A percentile compares a stretch with the other conserved stretches of the same genome.
phyloP scores from a whole-genome alignment of 2,113 vertebrate species.

The Heloderma charlesbogerti region DNA sequence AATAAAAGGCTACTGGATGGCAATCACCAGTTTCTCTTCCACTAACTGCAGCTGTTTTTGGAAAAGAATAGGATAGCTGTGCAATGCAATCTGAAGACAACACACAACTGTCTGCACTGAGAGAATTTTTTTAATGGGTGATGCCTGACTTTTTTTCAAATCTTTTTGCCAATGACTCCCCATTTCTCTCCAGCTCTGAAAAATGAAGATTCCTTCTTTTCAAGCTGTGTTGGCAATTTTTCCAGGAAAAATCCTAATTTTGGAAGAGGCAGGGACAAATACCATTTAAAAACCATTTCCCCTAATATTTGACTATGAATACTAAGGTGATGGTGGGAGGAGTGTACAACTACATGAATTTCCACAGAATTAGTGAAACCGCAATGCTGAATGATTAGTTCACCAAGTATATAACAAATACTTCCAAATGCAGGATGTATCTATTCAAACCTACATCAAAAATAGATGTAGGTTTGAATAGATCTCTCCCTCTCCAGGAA shows the following conservation, averaged over 20 bases:
- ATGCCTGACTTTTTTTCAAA: not conserved
- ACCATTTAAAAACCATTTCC: not conserved
- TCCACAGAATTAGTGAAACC: not conserved
- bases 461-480: too few species aligned
- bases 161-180: not conserved
- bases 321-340: not conserved
- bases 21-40: not conserved
- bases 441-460: not conserved
- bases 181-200: not conserved
- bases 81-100: not conserved
- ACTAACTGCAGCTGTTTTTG: not conserved
- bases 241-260: not conserved
- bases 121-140: not conserved
- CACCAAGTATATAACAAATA: not conserved
- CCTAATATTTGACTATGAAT: not conserved
- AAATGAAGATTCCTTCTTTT: not conserved
- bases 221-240: not conserved
- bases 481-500: too few species aligned
- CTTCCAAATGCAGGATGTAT: not conserved
- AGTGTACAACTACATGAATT: too few species aligned
- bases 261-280: not conserved
- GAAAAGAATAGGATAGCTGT: not conserved
- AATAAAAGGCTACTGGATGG: conserved; percentile 10
- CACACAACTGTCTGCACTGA: not conserved
- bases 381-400: not conserved